phyloP scores from a whole-genome alignment of 2,888 invertebrate genomes.

The Carpatolechia fugitivella region DNA sequence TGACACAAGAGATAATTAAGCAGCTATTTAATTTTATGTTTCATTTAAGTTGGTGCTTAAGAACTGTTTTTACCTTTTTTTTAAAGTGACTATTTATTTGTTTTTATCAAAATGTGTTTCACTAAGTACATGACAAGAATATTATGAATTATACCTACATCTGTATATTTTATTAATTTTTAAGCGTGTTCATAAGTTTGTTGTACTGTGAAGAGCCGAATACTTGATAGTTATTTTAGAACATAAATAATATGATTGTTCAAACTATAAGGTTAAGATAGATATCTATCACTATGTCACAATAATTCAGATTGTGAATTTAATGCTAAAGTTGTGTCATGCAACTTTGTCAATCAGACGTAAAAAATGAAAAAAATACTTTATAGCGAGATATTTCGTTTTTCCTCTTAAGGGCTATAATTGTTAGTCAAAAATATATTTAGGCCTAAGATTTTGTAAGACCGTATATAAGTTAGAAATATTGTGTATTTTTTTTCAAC shows the following conservation, averaged over 20 bases:
- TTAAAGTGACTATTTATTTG: conserved; percentile 39
- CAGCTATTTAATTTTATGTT: conserved; percentile 14
- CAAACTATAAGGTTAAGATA: too few species aligned
- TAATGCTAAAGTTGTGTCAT: too few species aligned
- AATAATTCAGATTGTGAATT: too few species aligned
- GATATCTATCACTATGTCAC: too few species aligned
- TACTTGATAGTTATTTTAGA: neutral
- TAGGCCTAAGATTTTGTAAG: neutral
- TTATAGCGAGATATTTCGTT: too few species aligned
- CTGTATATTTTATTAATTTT: neutral
- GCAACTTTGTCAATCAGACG: too few species aligned
- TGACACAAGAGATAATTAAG: neutral
- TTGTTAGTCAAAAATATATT: too few species aligned
- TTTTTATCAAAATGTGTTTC: conserved; percentile 26
- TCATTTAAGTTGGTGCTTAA: conserved; percentile 36
- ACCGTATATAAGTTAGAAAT: neutral
- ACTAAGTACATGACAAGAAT: conserved; percentile 36
- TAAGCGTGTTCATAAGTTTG: conserved; percentile 2
- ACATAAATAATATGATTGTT: too few species aligned
- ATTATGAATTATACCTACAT: neutral
- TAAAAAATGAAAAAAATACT: too few species aligned
- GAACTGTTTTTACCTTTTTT: conserved; percentile 21
- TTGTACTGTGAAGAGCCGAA: neutral
- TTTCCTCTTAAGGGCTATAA: too few species aligned
- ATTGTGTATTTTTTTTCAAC: neutral